phyloP scores from a whole-genome alignment of 2,888 invertebrate genomes.

The Scaptomyza cyrtandrae region DNA sequence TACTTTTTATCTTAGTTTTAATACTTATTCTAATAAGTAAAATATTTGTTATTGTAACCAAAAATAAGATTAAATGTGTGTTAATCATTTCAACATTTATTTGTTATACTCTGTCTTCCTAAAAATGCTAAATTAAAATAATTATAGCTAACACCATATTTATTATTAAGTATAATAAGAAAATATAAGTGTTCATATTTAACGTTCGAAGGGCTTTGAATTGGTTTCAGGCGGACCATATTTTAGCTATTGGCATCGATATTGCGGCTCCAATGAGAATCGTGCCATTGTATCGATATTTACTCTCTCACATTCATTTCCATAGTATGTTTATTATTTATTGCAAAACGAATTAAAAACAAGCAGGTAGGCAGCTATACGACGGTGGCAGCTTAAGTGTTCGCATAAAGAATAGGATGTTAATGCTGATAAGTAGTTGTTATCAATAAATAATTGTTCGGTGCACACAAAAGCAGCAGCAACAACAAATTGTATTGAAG shows the following conservation, averaged over 20 bases:
- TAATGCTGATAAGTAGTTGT: conserved; percentile 28
- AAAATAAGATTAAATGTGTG: too few species aligned
- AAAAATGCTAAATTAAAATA: too few species aligned
- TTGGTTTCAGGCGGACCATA: conserved; percentile 5
- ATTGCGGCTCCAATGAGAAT: conserved; percentile 5
- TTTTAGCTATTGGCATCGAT: background rate
- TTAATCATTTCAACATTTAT: too few species aligned
- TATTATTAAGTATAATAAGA: too few species aligned
- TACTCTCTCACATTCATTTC: conserved; percentile 20
- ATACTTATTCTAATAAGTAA: too few species aligned
- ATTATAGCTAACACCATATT: too few species aligned
- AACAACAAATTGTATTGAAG: conserved; percentile 41
- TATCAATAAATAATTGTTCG: conserved; percentile 33
- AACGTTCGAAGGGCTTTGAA: background rate
- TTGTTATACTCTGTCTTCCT: too few species aligned
- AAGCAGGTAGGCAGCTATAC: conserved; percentile 24
- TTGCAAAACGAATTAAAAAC: conserved; percentile 53
- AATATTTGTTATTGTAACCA: too few species aligned
- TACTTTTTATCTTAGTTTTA: too few species aligned
- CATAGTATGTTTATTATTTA: conserved; percentile 54
- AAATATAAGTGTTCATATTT: too few species aligned
- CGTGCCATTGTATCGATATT: conserved; percentile 33
- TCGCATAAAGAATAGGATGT: conserved; percentile 12
- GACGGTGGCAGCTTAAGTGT: conserved; percentile 4
- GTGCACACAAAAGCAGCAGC: background rate